These are phyloP conservation scores for Lepidocolaptes lacrymiger DNA, from an alignment of 2,797 vertebrate genomes.

Conservation along the genomic window DNA sequence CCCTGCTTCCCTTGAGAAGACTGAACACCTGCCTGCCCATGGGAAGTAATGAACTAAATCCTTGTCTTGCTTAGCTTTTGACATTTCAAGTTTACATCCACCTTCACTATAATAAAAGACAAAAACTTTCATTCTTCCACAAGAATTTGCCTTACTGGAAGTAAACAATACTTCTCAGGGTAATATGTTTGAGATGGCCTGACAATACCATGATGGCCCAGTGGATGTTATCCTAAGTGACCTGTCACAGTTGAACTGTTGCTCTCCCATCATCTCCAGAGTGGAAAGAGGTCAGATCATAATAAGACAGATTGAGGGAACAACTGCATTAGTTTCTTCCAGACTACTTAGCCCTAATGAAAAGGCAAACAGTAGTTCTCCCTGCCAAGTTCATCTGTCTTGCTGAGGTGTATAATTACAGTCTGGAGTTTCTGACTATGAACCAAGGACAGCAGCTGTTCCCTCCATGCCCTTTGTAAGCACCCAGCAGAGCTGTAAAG, in stretches of 20 bases:
- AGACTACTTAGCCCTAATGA: slow-evolving; percentile 8
- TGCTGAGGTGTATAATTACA: slow-evolving; percentile 57
- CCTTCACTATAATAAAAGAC: background rate
- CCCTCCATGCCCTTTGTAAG: background rate
- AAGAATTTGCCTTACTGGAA: background rate
- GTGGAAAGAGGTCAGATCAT: background rate
- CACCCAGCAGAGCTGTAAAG: slow-evolving; percentile 43
- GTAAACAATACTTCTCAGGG: background rate
- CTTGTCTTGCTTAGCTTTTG: background rate
- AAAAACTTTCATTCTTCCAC: background rate
- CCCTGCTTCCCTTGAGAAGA: background rate
- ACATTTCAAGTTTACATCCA: background rate
- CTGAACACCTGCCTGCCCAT: background rate
- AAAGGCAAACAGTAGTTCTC: slow-evolving; percentile 11
- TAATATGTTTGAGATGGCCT: background rate
- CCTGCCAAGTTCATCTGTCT: slow-evolving; percentile 18
- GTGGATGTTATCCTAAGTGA: background rate
- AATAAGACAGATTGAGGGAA: background rate
- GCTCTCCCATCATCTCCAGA: background rate
- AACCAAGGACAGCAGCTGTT: slow-evolving; percentile 32
- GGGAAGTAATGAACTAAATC: background rate
- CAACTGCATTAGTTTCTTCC: background rate
- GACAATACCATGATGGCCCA: background rate
- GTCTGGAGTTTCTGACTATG: slow-evolving; percentile 23
- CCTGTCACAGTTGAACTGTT: background rate